Evolutionary conservation across 2,888 invertebrate genomes (phyloP).

Genomic region (Cryptosula pallasiana): DNA sequence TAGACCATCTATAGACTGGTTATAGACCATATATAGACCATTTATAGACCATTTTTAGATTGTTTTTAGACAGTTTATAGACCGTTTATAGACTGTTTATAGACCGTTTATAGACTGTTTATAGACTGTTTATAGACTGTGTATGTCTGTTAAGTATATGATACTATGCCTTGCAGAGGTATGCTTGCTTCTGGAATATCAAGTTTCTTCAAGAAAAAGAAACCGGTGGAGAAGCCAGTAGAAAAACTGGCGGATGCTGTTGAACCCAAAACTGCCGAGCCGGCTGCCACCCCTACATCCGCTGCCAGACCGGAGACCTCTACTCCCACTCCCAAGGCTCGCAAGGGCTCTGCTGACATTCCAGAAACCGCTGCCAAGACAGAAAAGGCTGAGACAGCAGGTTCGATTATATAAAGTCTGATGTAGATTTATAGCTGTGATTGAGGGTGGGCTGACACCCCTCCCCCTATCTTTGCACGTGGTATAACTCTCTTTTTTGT

Average conservation of each 20-base stretch:
- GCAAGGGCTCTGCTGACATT: neutral
- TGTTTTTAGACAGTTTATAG: too few relatives aligned
- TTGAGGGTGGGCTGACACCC: too few relatives aligned
- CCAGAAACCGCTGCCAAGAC: neutral
- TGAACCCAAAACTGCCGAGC: neutral
- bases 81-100: too few relatives aligned
- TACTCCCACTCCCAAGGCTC: neutral
- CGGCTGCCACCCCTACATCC: neutral
- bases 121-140: too few relatives aligned
- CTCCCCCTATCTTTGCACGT: too few relatives aligned
- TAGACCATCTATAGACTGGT: neutral
- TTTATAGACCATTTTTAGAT: too few relatives aligned
- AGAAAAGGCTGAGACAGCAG: neutral
- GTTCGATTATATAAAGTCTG: neutral
- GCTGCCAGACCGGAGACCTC: neutral
- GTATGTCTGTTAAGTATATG: too few relatives aligned
- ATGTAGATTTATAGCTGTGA: too few relatives aligned
- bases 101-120: too few relatives aligned
- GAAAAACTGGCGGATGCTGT: neutral
- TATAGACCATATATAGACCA: too few relatives aligned
- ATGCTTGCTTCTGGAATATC: neutral
- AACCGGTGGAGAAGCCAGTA: neutral
- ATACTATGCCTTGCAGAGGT: too few relatives aligned
- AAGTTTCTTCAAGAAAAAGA: constrained; percentile 17
- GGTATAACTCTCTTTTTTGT: too few relatives aligned